Evolutionary conservation across 2,113 vertebrate species (phyloP).

Genomic region (Cyprinodon brontotheroides): DNA sequence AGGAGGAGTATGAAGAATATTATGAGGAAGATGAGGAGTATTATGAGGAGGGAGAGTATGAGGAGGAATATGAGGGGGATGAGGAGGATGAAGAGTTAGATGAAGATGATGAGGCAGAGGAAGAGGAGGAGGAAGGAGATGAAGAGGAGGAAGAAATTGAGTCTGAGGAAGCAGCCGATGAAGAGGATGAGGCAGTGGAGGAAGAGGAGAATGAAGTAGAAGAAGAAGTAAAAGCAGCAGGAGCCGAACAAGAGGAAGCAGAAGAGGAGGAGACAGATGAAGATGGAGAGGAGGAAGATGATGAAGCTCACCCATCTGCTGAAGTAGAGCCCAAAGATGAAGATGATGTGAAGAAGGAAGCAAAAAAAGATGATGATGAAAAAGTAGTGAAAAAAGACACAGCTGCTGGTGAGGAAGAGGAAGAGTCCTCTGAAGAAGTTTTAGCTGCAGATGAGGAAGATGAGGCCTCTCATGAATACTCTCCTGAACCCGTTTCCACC

Average conservation of each 20-base stretch:
- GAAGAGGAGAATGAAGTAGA: neutral
- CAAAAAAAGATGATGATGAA: neutral
- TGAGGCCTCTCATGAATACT: conserved; percentile 6
- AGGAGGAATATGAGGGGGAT: neutral
- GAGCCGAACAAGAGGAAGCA: neutral
- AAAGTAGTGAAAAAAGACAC: neutral
- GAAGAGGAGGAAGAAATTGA: neutral
- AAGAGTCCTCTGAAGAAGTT: neutral
- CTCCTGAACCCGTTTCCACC: conserved; percentile 50
- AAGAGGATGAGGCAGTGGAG: neutral
- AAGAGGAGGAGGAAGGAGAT: neutral
- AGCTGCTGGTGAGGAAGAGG: neutral
- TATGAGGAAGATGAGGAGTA: neutral
- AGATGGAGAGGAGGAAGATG: neutral
- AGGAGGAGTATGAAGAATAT: conserved; percentile 20
- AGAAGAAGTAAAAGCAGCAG: neutral
- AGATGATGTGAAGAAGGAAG: neutral
- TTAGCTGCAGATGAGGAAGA: neutral
- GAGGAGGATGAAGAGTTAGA: neutral
- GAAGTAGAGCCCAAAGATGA: neutral
- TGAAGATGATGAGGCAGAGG: neutral
- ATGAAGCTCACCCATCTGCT: neutral
- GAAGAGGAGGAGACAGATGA: neutral
- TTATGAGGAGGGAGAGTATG: neutral
- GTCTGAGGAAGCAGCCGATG: neutral